A percentile compares a stretch with the other conserved stretches of the same genome.
phyloP scores from a whole-genome alignment of 1,140 invertebrate genomes.

The Zaprionus kolodkinae region DNA sequence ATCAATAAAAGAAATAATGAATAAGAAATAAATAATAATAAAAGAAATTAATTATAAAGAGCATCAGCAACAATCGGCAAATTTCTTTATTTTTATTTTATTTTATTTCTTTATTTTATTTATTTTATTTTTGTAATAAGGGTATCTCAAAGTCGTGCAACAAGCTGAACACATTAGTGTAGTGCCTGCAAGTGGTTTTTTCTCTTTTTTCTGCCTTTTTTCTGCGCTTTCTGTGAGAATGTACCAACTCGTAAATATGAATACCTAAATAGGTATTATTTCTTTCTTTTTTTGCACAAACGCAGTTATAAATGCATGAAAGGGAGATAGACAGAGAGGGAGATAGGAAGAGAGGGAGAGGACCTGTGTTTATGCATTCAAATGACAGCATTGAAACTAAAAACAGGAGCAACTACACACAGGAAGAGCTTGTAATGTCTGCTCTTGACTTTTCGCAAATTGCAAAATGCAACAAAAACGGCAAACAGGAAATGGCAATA shows the following conservation, averaged over 20 bases:
- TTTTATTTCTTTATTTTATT: too few relatives aligned
- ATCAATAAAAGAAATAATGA: too few relatives aligned
- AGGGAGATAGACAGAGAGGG: not conserved
- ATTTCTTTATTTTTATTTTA: too few relatives aligned
- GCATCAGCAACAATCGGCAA: too few relatives aligned
- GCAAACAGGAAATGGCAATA: not conserved
- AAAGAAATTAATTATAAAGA: too few relatives aligned
- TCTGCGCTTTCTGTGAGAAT: not conserved
- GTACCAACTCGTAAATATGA: constrained; percentile 7
- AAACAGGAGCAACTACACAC: not conserved
- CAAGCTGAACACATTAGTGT: not conserved
- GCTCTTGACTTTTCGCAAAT: constrained; percentile 35
- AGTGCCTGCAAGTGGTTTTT: not conserved
- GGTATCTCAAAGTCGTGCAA: not conserved
- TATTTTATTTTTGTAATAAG: too few relatives aligned
- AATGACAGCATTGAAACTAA: constrained; percentile 12
- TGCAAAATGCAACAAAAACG: constrained; percentile 34
- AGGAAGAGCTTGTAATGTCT: constrained; percentile 15
- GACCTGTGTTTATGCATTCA: constrained; percentile 6
- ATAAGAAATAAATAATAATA: too few relatives aligned
- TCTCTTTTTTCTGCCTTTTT: not conserved
- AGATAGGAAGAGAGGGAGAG: not conserved
- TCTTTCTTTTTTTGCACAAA: constrained; percentile 1
- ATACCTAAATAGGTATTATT: not conserved
- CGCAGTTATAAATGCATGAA: constrained; percentile 1